A percentile compares a stretch with the other conserved stretches of the same genome.
These are phyloP conservation scores for Pelosia muscerda DNA, from an alignment of 2,888 invertebrate species.

Conservation along the genomic window DNA sequence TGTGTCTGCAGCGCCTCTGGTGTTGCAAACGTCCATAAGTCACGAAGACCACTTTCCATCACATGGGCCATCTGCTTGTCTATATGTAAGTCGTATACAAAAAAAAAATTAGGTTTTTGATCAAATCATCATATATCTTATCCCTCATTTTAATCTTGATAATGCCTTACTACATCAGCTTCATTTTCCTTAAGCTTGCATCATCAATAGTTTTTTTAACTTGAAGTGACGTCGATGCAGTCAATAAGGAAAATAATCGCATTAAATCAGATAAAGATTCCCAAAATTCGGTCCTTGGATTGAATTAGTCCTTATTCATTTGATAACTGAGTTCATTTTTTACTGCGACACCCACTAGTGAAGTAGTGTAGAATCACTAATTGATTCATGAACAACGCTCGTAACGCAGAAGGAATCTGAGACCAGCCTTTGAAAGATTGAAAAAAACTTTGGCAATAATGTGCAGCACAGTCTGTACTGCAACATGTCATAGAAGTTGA, in stretches of 20 bases:
- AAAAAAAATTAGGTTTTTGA: too few species aligned
- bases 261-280: background rate
- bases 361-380: background rate
- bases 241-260: background rate
- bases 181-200: background rate
- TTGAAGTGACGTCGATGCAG: background rate
- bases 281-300: background rate
- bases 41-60: too few species aligned
- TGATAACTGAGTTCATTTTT: background rate
- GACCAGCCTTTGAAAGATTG: background rate
- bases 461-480: background rate
- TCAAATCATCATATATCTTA: too few species aligned
- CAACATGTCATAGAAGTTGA: background rate
- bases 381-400: background rate
- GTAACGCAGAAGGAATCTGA: background rate
- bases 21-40: too few species aligned
- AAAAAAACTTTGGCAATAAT: background rate
- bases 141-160: background rate
- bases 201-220: background rate
- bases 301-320: too few species aligned
- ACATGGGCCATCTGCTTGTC: too few species aligned
- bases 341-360: background rate
- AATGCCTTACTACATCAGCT: background rate
- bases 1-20: too few species aligned
- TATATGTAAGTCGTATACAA: too few species aligned